Evolutionary conservation across 2,797 vertebrate genomes (phyloP).

Genomic region (Pipistrellus nathusii): DNA sequence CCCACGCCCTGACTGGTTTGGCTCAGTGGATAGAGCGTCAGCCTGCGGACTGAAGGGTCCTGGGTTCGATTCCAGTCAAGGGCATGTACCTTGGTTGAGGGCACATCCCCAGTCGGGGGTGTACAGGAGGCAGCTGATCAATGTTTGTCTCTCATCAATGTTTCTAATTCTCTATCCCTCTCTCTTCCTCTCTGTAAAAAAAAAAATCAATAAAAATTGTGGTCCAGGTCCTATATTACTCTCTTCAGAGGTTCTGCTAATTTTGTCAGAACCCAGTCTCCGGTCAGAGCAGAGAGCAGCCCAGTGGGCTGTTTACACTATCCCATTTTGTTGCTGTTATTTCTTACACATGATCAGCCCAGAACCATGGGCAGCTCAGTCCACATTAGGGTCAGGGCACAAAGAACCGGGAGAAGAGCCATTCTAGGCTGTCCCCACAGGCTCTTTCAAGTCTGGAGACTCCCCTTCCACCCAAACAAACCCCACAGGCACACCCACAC

Average conservation of each 20-base stretch:
- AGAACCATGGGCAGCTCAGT: not conserved
- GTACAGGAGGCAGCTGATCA: too few species aligned
- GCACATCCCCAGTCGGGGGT: too few species aligned
- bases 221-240: not conserved
- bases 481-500: not conserved
- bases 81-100: too few species aligned
- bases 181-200: too few species aligned
- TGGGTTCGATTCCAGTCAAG: too few species aligned
- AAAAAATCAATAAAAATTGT: too few species aligned
- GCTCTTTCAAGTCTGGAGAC: not conserved
- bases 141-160: too few species aligned
- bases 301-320: not conserved
- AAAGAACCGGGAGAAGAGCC: not conserved
- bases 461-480: not conserved
- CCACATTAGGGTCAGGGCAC: not conserved
- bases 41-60: too few species aligned
- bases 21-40: too few species aligned
- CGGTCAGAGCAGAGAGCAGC: not conserved
- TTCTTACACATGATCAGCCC: conserved; percentile 44
- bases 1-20: not conserved
- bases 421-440: not conserved
- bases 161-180: too few species aligned
- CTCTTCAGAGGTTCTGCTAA: not conserved
- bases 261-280: not conserved
- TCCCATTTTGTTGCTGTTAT: conserved; percentile 23